A percentile compares a stretch with the other conserved stretches of the same genome.
Evolutionary conservation across 1,140 invertebrate genomes (phyloP).

Genomic region (Drosophila sp.): DNA sequence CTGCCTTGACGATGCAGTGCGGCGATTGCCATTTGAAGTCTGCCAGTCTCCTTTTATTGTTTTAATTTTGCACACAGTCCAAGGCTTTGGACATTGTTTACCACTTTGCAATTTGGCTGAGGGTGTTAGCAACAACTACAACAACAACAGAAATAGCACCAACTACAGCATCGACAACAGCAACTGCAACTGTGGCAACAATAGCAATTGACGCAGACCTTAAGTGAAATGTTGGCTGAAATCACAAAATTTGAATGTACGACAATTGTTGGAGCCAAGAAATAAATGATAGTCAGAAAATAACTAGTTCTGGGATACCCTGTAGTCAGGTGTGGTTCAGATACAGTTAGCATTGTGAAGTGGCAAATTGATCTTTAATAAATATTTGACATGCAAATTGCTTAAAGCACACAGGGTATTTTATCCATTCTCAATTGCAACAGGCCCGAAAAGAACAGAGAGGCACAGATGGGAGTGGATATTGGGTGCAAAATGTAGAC

Average conservation of each 20-base stretch:
- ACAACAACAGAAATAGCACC: conserved; percentile 12
- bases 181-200: conserved; percentile 11
- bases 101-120: conserved; percentile 77
- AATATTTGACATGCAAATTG: no score
- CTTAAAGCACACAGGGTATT: not conserved
- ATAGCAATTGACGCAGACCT: conserved; percentile 17
- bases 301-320: not conserved
- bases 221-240: conserved; percentile 43
- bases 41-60: conserved; percentile 64
- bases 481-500: no score
- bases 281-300: not conserved
- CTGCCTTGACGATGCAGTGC: conserved; percentile 30
- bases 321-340: not conserved
- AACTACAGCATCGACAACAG: not conserved
- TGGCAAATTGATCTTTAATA: no score
- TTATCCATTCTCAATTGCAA: not conserved
- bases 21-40: conserved; percentile 48
- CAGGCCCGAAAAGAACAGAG: no score
- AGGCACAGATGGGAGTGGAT: no score
- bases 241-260: not conserved
- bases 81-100: conserved; percentile 75
- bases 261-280: conserved; percentile 9
- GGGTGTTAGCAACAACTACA: conserved; percentile 39
- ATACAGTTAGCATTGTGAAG: no score
- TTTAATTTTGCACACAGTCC: conserved; percentile 72